phyloP scores from a whole-genome alignment of 2,113 vertebrate genomes.

The Dissostichus mawsoni region DNA sequence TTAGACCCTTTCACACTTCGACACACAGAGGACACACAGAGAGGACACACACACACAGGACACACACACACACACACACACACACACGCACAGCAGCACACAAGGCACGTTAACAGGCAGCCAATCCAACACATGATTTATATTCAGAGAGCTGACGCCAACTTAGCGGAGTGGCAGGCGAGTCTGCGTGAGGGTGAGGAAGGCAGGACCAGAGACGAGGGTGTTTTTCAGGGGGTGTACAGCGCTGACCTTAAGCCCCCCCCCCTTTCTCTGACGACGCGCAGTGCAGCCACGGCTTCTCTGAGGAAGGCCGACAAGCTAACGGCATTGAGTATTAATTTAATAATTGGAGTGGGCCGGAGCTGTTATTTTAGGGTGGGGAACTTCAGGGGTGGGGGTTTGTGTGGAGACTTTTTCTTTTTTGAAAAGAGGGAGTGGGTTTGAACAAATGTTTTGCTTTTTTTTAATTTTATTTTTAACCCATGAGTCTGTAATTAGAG shows the following conservation, averaged over 20 bases:
- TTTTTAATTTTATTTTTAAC: conserved; percentile 88
- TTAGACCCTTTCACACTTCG: conserved; percentile 63
- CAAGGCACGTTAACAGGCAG: conserved; percentile 58
- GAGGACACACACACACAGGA: conserved; percentile 8
- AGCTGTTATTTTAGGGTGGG: conserved; percentile 75
- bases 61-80: conserved; percentile 53
- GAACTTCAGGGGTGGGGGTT: conserved; percentile 60
- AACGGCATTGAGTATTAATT: conserved; percentile 71
- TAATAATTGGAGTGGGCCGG: conserved; percentile 70
- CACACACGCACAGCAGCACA: conserved; percentile 43
- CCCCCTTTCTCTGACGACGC: conserved; percentile 72
- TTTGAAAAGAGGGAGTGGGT: conserved; percentile 73
- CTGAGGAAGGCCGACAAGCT: conserved; percentile 70
- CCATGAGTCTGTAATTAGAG: conserved; percentile 87
- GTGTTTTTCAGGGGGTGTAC: conserved; percentile 56
- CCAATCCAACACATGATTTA: conserved; percentile 77
- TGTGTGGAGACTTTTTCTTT: conserved; percentile 71
- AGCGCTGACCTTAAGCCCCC: conserved; percentile 52
- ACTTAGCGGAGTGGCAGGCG: conserved; percentile 68
- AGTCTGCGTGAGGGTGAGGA: conserved; percentile 74
- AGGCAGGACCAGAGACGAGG: conserved; percentile 75
- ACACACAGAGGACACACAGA: background rate
- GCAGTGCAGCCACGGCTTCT: conserved; percentile 80
- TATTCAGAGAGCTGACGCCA: conserved; percentile 71
- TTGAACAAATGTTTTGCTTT: conserved; percentile 79